Conservation (phyloP, 2,888 invertebrate species). For the Acleris literana region DNA sequence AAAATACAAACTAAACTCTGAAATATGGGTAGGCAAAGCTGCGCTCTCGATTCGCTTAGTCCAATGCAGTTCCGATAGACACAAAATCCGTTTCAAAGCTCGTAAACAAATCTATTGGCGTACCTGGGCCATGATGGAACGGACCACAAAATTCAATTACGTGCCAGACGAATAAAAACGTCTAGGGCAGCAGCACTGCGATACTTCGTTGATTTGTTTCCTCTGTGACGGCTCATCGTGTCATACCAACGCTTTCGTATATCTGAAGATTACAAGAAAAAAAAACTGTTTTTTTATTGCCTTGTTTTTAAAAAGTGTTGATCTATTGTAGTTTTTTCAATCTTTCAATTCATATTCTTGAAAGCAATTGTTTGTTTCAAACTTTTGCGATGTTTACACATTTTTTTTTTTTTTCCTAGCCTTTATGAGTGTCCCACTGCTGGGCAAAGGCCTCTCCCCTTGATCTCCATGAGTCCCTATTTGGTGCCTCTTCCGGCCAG, state of each 20-base stretch:
- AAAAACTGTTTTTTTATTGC: conserved; percentile 41
- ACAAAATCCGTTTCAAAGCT: conserved; percentile 43
- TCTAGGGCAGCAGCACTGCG: conserved; percentile 55
- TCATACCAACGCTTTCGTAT: conserved; percentile 8
- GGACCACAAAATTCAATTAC: conserved; percentile 79
- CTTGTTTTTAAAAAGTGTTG: no score
- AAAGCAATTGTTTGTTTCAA: no score
- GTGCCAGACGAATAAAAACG: conserved; percentile 77
- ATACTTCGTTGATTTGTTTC: conserved; percentile 74
- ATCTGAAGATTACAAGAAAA: background rate
- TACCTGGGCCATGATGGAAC: conserved; percentile 61
- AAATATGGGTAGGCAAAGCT: no score
- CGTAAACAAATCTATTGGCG: conserved; percentile 56
- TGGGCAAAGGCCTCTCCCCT: no score
- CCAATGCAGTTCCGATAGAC: conserved; percentile 40
- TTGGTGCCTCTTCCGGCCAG: no score
- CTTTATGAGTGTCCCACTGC: no score
- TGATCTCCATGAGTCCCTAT: no score
- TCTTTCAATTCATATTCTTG: no score
- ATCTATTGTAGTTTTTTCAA: no score
- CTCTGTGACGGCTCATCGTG: conserved; percentile 50
- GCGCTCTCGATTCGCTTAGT: conserved; percentile 35
- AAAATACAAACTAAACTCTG: conserved; percentile 4
- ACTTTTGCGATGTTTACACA: no score
- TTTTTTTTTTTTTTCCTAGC: no score